Conservation (phyloP, 2,888 invertebrate genomes). For the Tricholauxania praeusta region DNA sequence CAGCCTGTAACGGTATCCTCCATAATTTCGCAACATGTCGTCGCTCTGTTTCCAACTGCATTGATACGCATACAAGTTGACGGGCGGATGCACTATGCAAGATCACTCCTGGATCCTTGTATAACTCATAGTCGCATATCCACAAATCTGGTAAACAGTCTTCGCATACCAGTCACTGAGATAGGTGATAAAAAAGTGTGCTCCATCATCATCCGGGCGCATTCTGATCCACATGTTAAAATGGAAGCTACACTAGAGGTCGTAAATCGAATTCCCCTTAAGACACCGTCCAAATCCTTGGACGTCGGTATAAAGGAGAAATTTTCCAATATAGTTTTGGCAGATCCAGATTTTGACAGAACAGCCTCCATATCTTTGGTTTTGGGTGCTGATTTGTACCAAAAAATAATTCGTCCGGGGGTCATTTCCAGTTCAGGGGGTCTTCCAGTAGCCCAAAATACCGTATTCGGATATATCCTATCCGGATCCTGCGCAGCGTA, state of each 20-base stretch:
- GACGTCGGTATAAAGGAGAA: not conserved
- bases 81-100: too few species aligned
- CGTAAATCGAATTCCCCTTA: not conserved
- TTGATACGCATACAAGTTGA: too few species aligned
- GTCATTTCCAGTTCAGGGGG: slow-evolving; percentile 7
- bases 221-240: not conserved
- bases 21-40: too few species aligned
- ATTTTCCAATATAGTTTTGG: not conserved
- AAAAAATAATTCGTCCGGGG: not conserved
- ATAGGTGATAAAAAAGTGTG: too few species aligned
- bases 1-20: too few species aligned
- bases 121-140: not conserved
- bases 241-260: not conserved
- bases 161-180: too few species aligned
- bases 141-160: too few species aligned
- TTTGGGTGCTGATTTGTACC: not conserved
- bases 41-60: too few species aligned
- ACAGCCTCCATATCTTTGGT: not conserved
- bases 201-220: not conserved
- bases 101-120: not conserved
- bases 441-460: slow-evolving; percentile 16
- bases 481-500: too few species aligned
- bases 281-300: not conserved
- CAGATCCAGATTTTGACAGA: not conserved
- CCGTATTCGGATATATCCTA: not conserved